phyloP scores from a whole-genome alignment of 2,797 vertebrate genomes.

The Pangasius macronema region DNA sequence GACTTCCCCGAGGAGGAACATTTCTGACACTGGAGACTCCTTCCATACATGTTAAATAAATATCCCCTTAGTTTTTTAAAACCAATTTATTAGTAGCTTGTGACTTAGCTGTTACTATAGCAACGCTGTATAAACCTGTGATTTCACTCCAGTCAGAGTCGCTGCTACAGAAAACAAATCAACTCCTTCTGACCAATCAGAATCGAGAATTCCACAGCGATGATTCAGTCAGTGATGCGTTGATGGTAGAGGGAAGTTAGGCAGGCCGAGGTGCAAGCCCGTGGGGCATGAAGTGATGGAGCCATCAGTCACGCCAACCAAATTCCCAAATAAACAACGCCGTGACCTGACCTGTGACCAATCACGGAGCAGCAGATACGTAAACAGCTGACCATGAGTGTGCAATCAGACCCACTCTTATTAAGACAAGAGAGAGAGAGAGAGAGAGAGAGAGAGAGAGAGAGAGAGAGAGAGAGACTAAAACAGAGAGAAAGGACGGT shows the following conservation, averaged over 20 bases:
- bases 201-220: slow-evolving; percentile 9
- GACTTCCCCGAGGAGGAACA: too few relatives aligned
- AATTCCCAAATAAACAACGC: slow-evolving; percentile 50
- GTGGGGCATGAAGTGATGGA: slow-evolving; percentile 16
- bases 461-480: slow-evolving; percentile 27
- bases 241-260: background rate
- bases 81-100: background rate
- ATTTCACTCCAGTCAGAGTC: background rate
- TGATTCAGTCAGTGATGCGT: background rate
- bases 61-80: background rate
- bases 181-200: background rate
- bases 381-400: slow-evolving; percentile 42
- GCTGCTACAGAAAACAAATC: background rate
- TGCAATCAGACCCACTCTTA: slow-evolving; percentile 63
- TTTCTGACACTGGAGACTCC: background rate
- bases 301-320: slow-evolving; percentile 54
- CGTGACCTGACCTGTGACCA: slow-evolving; percentile 51
- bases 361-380: slow-evolving; percentile 51
- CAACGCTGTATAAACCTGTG: background rate
- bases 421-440: slow-evolving; percentile 60
- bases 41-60: too few relatives aligned
- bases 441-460: slow-evolving; percentile 35
- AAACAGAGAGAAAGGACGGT: slow-evolving; percentile 37
- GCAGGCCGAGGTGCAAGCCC: background rate
- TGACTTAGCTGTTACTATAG: background rate